Base-by-base conservation (phyloP, 2,888 invertebrate species). In the Hypena proboscidalis region DNA sequence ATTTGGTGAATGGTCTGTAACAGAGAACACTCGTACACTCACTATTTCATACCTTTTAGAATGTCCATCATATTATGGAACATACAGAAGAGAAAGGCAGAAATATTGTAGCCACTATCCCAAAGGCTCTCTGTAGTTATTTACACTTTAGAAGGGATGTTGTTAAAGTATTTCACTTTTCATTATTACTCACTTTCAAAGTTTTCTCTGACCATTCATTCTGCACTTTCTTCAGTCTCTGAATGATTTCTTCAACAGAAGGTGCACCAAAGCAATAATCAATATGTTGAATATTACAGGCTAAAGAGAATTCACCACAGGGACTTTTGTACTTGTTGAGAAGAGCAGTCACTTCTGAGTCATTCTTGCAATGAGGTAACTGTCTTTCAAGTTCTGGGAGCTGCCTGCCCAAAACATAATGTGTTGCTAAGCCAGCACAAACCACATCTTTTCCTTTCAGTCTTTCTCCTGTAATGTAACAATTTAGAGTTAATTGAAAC, bases 391-490 rank as follows among this genome's bases (percentile, higher is more conserved):
- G 81, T 37, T 93, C 92, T 14, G 90, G 85, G 0, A 97, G 73
- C 57, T 94, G 91, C 33, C 92, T 86, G 66, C 94, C 94, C 4
- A 94, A 91, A 10, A 95, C 92, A 73, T 92, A 98, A 83, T 99
- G 99, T 2, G 99, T 99, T 0, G 98, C 98, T 45, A 99, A 93
- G 1, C 99, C 98, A 1, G 97, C 94, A 75, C 95, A 95, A 0
- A 95, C 90, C 1, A 97, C 95, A 80, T 99, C 98, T 37, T 93
- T 89, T 1, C 97, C 95, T 90, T 92, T 93, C 49, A 93, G 67
- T 62, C 93, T 84, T 49, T 92, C 85, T 49, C 93, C 93, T 91
- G 52, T 1, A 74, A 72, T 21, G 8, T 19, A 3, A 8, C 10
- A n/a, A 9, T n/a, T n/a, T n/a, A n/a, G n/a, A n/a, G n/a, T n/a